Evolutionary conservation across 2,888 invertebrate genomes (phyloP).

Genomic region (Sinopyrophorus schimmeli): DNA sequence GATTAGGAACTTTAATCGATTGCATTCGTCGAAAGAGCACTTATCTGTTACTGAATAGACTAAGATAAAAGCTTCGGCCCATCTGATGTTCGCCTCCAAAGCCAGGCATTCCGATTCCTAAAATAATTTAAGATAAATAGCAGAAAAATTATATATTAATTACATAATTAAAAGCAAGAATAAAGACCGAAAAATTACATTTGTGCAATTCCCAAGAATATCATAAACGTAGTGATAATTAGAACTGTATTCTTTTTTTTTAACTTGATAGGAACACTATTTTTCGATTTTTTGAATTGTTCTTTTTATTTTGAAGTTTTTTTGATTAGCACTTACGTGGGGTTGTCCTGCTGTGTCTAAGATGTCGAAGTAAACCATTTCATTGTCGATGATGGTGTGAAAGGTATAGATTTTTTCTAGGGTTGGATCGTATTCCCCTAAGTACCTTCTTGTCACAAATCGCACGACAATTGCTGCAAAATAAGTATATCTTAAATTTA

Average conservation of each 20-base stretch:
- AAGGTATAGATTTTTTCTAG: slow-evolving; percentile 79
- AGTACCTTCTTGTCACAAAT: slow-evolving; percentile 81
- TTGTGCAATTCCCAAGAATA: too few species aligned
- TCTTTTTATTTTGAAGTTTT: too few species aligned
- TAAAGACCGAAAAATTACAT: too few species aligned
- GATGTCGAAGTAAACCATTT: slow-evolving; percentile 77
- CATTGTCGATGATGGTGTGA: slow-evolving; percentile 75
- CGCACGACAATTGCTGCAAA: slow-evolving; percentile 80
- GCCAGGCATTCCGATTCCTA: slow-evolving; percentile 71
- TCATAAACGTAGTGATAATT: too few species aligned
- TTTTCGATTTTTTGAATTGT: too few species aligned
- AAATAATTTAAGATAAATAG: too few species aligned
- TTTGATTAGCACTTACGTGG: slow-evolving; percentile 71
- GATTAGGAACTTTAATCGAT: slow-evolving; percentile 78
- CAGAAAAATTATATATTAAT: too few species aligned
- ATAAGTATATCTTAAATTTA: too few species aligned
- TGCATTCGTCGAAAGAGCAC: slow-evolving; percentile 86
- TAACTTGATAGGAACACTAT: too few species aligned
- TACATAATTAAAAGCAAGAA: too few species aligned
- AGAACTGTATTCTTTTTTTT: too few species aligned
- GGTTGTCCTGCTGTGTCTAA: slow-evolving; percentile 79
- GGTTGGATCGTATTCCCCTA: slow-evolving; percentile 86
- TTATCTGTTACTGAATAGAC: slow-evolving; percentile 89
- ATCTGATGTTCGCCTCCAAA: slow-evolving; percentile 78
- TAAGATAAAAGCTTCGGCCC: slow-evolving; percentile 86